Evolutionary conservation across 2,113 vertebrate genomes (phyloP), one percentile per base, ranked within the genome.

Genomic region (Mesocricetus auratus): DNA sequence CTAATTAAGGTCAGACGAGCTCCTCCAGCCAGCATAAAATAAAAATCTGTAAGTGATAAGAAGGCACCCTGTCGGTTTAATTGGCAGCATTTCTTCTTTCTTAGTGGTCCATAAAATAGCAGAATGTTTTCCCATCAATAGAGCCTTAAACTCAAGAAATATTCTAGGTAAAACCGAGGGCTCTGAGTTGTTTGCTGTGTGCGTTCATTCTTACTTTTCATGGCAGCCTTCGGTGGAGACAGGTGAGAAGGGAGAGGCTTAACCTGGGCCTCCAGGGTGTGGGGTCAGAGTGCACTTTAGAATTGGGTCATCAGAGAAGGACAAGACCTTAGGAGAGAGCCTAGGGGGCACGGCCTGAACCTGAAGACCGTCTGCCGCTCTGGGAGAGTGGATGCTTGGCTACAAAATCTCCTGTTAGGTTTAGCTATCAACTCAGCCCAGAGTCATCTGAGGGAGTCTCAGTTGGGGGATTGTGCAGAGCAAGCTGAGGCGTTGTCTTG

Each of bases 71-170:
- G 88, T 83, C 69, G 15, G 69, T 92, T 95, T 92, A 93, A 96
- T 85, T 74, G 95, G 95, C 0, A 15, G 73, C 26, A 22, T 90
- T 96, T 87, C 94, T 92, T 95, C 95, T 95, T 94, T 94, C 88
- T 90, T 92, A 86, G 91, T 89, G 91, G 89, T 64, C 21, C 68
- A 88, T 94, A 90, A 96, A 96, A 86, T 7, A 89, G 33, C 0
- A 0, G 5, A 17, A 47, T 0, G 0, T 85, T 93, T 69, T n/a
- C 26, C 91, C 17, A 1, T 4, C 0, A 0, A 50, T 17, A 9
- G 15, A 3, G 0, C 87, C 89, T 88, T 90, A 90, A 81, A 90
- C 82, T 81, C 81, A 36, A 50, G 56, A 71, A 74, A 24, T 31
- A 73, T 8, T 58, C 86, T 3, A 11, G 71, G 42, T 81, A 8